Evolutionary conservation across 2,797 vertebrate species (phyloP).

Genomic region (Coreius guichenoti): DNA sequence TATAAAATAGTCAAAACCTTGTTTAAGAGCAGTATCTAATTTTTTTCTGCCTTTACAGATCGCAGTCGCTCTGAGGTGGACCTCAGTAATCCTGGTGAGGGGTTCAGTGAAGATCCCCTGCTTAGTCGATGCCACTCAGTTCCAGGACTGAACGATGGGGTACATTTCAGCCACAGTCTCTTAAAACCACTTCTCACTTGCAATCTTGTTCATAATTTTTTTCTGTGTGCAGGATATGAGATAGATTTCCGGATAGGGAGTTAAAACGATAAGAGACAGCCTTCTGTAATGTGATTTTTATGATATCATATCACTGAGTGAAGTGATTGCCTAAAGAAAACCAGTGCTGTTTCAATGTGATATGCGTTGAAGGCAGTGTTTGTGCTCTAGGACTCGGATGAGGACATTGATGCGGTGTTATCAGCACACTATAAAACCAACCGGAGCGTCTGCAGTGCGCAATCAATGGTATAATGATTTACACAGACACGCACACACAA

Average conservation of each 20-base stretch:
- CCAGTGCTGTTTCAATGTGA: constrained; percentile 70
- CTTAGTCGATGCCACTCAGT: constrained; percentile 88
- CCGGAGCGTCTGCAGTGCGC: constrained; percentile 77
- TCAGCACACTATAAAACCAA: constrained; percentile 77
- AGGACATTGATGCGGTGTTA: constrained; percentile 84
- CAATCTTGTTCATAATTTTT: neutral
- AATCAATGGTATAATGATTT: constrained; percentile 83
- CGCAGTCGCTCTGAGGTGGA: constrained; percentile 90
- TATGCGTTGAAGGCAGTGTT: constrained; percentile 58
- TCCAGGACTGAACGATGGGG: constrained; percentile 86
- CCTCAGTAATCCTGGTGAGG: constrained; percentile 83
- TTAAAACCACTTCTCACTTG: constrained; percentile 18
- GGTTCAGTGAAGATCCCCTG: constrained; percentile 82
- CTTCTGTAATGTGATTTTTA: constrained; percentile 15
- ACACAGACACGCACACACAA: constrained; percentile 26
- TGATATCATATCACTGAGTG: neutral
- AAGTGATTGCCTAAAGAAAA: constrained; percentile 23
- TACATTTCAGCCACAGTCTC: constrained; percentile 61
- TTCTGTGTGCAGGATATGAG: constrained; percentile 2
- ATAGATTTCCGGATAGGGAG: constrained; percentile 4
- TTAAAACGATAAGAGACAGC: constrained; percentile 28
- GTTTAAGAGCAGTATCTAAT: neutral
- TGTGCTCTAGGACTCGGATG: constrained; percentile 79
- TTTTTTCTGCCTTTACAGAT: constrained; percentile 74
- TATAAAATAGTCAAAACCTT: neutral